Evolutionary conservation across 2,797 vertebrate species (phyloP).

Genomic region (Thaleichthys pacificus): DNA sequence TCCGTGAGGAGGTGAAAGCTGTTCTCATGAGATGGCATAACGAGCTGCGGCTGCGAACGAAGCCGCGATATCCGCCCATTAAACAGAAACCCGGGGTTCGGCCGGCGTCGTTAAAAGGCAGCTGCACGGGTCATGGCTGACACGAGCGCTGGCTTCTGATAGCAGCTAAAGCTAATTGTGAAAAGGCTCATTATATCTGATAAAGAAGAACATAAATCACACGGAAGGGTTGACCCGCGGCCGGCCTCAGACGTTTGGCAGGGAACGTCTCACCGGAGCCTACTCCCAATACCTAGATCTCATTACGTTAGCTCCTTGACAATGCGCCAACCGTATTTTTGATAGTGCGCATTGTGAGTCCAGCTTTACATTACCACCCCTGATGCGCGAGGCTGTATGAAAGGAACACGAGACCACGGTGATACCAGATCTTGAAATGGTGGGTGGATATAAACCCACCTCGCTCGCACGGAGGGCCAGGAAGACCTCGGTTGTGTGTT

Average conservation of each 20-base stretch:
- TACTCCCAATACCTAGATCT: slow-evolving; percentile 66
- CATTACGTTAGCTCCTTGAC: slow-evolving; percentile 70
- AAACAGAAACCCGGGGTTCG: slow-evolving; percentile 56
- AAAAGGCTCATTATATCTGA: slow-evolving; percentile 75
- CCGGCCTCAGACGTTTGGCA: slow-evolving; percentile 61
- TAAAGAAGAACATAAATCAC: slow-evolving; percentile 79
- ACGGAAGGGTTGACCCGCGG: slow-evolving; percentile 61
- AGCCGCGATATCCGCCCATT: slow-evolving; percentile 67
- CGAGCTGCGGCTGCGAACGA: slow-evolving; percentile 47
- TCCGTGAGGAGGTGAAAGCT: slow-evolving; percentile 52
- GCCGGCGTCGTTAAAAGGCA: slow-evolving; percentile 62
- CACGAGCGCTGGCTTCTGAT: slow-evolving; percentile 51
- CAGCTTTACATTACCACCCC: slow-evolving; percentile 49
- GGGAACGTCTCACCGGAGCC: slow-evolving; percentile 54
- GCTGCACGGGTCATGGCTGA: slow-evolving; percentile 69
- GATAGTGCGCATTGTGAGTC: slow-evolving; percentile 47
- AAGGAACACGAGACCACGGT: too few species aligned
- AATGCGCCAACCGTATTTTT: slow-evolving; percentile 62
- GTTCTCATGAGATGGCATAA: slow-evolving; percentile 59
- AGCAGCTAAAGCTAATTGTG: slow-evolving; percentile 73
- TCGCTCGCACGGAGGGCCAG: too few species aligned
- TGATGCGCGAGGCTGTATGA: slow-evolving; percentile 33
- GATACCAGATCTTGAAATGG: too few species aligned
- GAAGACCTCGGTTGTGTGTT: too few species aligned
- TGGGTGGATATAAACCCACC: too few species aligned